Evolutionary conservation across 2,888 invertebrate species (phyloP).

Genomic region (Hydropsyche betteni): DNA sequence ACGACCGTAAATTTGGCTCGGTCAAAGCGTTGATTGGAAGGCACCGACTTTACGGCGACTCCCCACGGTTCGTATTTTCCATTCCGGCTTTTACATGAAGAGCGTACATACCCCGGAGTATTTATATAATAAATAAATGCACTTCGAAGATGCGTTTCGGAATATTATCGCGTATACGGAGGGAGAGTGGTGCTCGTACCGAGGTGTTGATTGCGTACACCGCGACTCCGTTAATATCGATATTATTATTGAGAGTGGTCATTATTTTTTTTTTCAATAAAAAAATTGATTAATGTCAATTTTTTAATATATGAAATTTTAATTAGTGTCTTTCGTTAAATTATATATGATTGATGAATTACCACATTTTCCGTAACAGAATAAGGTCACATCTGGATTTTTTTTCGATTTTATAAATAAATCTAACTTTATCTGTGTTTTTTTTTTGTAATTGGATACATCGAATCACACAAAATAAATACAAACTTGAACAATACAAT

Average conservation of each 20-base stretch:
- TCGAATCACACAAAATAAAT: conserved; percentile 34
- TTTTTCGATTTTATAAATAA: too few species aligned
- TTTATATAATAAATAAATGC: background rate
- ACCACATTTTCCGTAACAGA: too few species aligned
- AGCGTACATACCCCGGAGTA: background rate
- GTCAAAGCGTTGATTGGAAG: conserved; percentile 31
- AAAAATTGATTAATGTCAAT: too few species aligned
- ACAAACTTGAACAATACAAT: conserved; percentile 34
- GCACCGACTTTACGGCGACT: conserved; percentile 27
- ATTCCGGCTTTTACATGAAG: conserved; percentile 1
- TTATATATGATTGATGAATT: too few species aligned
- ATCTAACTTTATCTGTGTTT: background rate
- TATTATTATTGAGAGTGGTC: too few species aligned
- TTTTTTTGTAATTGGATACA: conserved; percentile 20
- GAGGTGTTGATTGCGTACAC: too few species aligned
- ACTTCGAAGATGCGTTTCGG: background rate
- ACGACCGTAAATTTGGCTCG: conserved; percentile 31
- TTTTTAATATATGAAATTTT: too few species aligned
- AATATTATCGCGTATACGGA: background rate
- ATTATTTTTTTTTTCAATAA: too few species aligned
- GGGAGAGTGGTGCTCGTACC: too few species aligned
- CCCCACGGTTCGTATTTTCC: conserved; percentile 22
- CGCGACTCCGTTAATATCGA: too few species aligned
- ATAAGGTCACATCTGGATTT: too few species aligned
- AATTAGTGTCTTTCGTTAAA: too few species aligned